Base-by-base conservation (phyloP, 2,797 vertebrate species). In the Rhinogobio ventralis region DNA sequence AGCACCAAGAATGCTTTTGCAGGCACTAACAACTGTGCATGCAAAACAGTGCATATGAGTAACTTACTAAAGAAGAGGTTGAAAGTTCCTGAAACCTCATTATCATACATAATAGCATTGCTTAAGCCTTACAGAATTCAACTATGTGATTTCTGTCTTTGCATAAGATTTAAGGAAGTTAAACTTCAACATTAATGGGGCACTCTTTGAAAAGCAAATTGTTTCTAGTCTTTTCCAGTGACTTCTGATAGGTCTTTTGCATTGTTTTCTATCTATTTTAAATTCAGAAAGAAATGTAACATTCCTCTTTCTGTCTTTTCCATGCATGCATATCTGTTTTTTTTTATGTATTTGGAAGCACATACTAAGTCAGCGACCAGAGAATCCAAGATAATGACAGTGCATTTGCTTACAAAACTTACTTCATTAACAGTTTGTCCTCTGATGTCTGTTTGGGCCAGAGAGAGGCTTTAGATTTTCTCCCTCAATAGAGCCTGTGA, bases 401-500 rank as follows among this genome's bases (percentile, higher is more conserved):
- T 85, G 86, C 51, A 66, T 87, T 86, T 88, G 79, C 55, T 30
- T 71, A 91, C 91, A 91, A 79, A 87, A 91, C 92, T 55, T 67
- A 86, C 93, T 88, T 82, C 78, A 85, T 82, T 93, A 94, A 92
- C 92, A 91, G 93, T 45, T 69, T 51, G 77, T 88, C 84, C 73
- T 79, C 25, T 60, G 83, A 89, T 87, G 90, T 79, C 88, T 82
- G 1, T 88, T 89, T 87, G 85, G 90, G 91, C 88, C 72, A 10
- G 90, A 89, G 93, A 94, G 57, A 89, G 89, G 82, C 94, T 95
- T 94, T 94, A 96, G 95, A 96, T 95, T 93, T 89, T 87, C 92
- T 90, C 89, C 88, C 92, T 96, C 95, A 94, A 85, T 95, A 90
- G 95, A 94, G 90, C 94, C 94, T 95, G 87, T 95, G 95, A 95